Evolutionary conservation across 1,140 invertebrate genomes (phyloP).

Genomic region (Armadillidium nasatum): DNA sequence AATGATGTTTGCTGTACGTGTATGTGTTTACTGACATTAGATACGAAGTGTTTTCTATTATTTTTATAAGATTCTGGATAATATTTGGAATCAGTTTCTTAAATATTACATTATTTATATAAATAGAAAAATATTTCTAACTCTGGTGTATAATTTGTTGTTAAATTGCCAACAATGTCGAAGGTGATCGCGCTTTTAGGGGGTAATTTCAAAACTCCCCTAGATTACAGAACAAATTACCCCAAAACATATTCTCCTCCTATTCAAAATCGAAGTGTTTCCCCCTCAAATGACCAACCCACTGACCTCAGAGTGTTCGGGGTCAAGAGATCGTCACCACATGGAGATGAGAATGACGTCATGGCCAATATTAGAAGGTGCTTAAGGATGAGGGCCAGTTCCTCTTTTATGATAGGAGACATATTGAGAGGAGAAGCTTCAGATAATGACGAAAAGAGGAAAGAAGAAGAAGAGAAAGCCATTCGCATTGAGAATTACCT

Average conservation of each 20-base stretch:
- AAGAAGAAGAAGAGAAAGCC: background rate
- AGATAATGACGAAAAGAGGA: background rate
- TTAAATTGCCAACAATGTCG: background rate
- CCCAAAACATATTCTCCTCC: slow-evolving; percentile 1
- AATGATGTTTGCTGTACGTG: no score
- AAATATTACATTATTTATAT: no score
- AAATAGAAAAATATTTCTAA: no score
- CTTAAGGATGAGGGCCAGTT: background rate
- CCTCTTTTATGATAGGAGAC: background rate
- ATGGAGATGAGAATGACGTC: background rate
- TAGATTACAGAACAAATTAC: background rate
- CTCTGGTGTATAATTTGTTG: no score
- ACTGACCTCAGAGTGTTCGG: slow-evolving; percentile 8
- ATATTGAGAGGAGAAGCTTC: background rate
- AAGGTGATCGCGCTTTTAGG: background rate
- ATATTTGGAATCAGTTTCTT: no score
- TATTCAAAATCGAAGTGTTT: background rate
- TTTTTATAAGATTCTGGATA: no score
- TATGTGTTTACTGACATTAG: no score
- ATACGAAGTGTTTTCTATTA: no score
- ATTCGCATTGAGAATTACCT: background rate
- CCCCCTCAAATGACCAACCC: background rate
- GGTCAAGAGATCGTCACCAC: background rate
- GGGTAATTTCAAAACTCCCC: background rate
- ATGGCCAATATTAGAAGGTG: background rate